A percentile compares a stretch with the other conserved stretches of the same genome.
Conservation (phyloP, 2,888 invertebrate species). For the Lycophotia porphyrea region DNA sequence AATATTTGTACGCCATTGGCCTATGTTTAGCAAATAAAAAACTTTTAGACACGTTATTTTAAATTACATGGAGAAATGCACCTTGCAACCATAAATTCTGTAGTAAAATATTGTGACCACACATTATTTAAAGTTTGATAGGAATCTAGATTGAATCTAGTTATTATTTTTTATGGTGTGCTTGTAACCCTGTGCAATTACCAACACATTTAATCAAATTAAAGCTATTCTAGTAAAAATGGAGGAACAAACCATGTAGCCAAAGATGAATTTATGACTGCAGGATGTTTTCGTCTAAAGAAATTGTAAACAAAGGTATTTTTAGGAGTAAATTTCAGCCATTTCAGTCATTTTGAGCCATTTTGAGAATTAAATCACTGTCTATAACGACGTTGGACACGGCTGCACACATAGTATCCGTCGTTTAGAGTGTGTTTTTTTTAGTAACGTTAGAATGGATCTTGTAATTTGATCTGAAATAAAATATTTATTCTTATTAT, state of each 20-base stretch:
- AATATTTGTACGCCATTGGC: too few relatives aligned
- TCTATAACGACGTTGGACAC: too few relatives aligned
- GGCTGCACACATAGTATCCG: too few relatives aligned
- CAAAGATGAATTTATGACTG: too few relatives aligned
- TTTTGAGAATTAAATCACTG: neutral
- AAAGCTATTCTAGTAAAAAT: neutral
- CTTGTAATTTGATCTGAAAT: too few relatives aligned
- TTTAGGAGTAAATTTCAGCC: neutral
- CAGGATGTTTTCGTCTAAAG: neutral
- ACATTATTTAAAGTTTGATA: slow-evolving; percentile 11
- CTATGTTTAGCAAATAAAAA: too few relatives aligned
- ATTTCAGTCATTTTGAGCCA: too few relatives aligned
- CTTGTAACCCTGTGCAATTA: neutral
- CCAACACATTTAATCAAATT: neutral
- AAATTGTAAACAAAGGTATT: neutral
- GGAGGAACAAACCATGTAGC: neutral
- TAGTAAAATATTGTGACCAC: neutral
- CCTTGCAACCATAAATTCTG: slow-evolving; percentile 13
- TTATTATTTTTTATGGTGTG: slow-evolving; percentile 10
- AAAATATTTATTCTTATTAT: too few relatives aligned
- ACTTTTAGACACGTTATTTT: neutral
- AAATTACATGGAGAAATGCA: neutral
- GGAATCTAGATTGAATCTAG: slow-evolving; percentile 16
- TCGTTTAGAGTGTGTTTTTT: too few relatives aligned
- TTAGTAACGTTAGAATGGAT: too few relatives aligned